Evolutionary conservation across 1,140 invertebrate genomes (phyloP), one percentile per base, ranked within the genome.

Genomic region (Orius laevigatus): DNA sequence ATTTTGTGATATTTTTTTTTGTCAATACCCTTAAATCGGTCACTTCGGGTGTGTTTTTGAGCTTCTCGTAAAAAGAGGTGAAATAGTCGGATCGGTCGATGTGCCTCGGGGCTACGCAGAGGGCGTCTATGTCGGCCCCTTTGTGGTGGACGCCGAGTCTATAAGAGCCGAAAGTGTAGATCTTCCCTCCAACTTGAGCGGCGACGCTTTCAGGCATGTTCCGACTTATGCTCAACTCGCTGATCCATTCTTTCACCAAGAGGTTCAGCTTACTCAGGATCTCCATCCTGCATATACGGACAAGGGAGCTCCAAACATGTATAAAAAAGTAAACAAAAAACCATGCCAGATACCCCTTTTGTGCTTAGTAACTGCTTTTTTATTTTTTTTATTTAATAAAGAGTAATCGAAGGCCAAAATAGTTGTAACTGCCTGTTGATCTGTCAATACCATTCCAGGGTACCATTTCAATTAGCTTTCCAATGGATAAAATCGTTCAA

Each of bases 151-250:
- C 81, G 49, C 82, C 83, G 55, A 85, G 66, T 53, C 82, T 72
- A 59, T 85, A 99, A 44, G 95, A 98, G 41, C 96, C 96, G 71
- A 99, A 99, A 19, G 96, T 98, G 60, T 93, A 98, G 50, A 99
- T 92, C 70, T 97, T 97, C 3, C 96, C 96, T 41, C 94, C 93
- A 53, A 95, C 78, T 60, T 78, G 77, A 51, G 88, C 83, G 5
- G 86, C 84, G 0, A 87, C 76, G 59, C 75, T 81, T 53, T 75
- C 72, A 5, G 90, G 89, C 78, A 95, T 86, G 62, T 89, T 90
- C 63, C 86, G 87, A 35, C 53, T 55, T 43, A 91, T 67, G 53
- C 87, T 91, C 10, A 91, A 73, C 56, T 93, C 82, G 59, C 77
- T 73, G 48, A 96, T 92, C 92, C 92, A 98, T 60, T 84, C 74